These are phyloP conservation scores for Drosophila paramelanica DNA, from an alignment of 2,888 invertebrate genomes.

Conservation along the genomic window DNA sequence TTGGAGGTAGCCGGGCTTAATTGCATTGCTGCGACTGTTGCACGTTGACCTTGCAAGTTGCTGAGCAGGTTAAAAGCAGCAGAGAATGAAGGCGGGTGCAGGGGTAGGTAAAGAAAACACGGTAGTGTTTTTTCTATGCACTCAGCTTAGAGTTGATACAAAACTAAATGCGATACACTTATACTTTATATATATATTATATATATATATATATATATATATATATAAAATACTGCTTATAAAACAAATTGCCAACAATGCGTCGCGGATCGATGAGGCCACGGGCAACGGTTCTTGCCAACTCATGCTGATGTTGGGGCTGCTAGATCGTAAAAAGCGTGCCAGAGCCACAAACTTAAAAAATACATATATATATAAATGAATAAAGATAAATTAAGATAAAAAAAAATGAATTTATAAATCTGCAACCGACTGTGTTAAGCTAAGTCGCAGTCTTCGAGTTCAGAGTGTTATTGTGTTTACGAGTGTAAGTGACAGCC, in stretches of 20 bases:
- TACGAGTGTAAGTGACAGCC: constrained; percentile 13
- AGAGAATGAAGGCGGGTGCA: too few species aligned
- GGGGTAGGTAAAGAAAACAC: constrained; percentile 11
- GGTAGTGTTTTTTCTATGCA: constrained; percentile 56
- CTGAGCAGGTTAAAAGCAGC: constrained; percentile 52
- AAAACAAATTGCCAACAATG: constrained; percentile 12
- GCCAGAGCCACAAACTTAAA: not conserved
- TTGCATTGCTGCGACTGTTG: constrained; percentile 56
- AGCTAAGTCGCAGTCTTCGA: too few species aligned
- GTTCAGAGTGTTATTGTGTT: constrained; percentile 2
- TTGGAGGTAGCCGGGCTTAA: constrained; percentile 42
- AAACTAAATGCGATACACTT: constrained; percentile 33
- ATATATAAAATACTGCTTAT: constrained; percentile 10
- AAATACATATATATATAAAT: not conserved
- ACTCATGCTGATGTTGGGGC: too few species aligned
- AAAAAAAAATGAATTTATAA: too few species aligned
- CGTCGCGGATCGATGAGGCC: constrained; percentile 2
- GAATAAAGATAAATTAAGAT: too few species aligned
- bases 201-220: constrained; percentile 15
- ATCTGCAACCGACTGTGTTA: too few species aligned
- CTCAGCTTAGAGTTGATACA: constrained; percentile 35
- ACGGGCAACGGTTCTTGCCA: constrained; percentile 37
- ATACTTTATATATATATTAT: too few species aligned
- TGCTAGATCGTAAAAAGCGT: not conserved
- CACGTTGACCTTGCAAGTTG: constrained; percentile 63